Conservation (phyloP, 2,797 vertebrate genomes). For the Pangasius larnaudii region DNA sequence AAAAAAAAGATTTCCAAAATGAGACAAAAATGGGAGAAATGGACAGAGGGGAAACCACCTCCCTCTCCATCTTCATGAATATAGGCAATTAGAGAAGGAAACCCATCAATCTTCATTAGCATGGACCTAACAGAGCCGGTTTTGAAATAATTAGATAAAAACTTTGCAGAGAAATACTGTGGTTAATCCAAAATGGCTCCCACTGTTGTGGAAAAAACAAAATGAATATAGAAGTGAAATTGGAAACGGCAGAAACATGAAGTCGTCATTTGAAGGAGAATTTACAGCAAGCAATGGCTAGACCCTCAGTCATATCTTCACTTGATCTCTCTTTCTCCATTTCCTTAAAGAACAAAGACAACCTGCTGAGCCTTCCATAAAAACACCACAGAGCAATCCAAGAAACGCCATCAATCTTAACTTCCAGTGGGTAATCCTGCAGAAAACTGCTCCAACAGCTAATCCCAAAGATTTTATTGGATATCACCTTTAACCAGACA, state of each 20-base stretch:
- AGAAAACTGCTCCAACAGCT: not conserved
- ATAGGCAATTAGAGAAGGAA: not conserved
- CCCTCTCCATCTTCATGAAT: not conserved
- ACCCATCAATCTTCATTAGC: not conserved
- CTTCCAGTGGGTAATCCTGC: slow-evolving; percentile 6
- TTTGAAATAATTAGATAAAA: not conserved
- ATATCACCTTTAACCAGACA: slow-evolving; percentile 38
- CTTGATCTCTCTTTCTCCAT: slow-evolving; percentile 25
- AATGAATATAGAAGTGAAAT: not conserved
- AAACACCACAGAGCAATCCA: not conserved
- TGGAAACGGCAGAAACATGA: not conserved
- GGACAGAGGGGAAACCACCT: not conserved
- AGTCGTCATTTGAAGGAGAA: not conserved
- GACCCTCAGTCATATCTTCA: slow-evolving; percentile 8
- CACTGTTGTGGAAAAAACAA: not conserved
- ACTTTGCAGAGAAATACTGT: not conserved
- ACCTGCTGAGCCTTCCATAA: slow-evolving; percentile 23
- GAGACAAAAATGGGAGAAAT: not conserved
- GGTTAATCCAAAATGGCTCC: not conserved
- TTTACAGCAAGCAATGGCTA: not conserved
- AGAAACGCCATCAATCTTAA: slow-evolving; percentile 43
- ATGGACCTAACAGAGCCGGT: not conserved
- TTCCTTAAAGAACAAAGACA: not conserved
- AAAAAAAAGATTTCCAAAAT: not conserved
- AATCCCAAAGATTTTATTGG: slow-evolving; percentile 31